Percentiles rank a stretch among this genome's conserved stretches.
These are phyloP conservation scores for Caenorhabditis elegans DNA, from an alignment of 1,140 invertebrate species.

Conservation along the genomic window DNA sequence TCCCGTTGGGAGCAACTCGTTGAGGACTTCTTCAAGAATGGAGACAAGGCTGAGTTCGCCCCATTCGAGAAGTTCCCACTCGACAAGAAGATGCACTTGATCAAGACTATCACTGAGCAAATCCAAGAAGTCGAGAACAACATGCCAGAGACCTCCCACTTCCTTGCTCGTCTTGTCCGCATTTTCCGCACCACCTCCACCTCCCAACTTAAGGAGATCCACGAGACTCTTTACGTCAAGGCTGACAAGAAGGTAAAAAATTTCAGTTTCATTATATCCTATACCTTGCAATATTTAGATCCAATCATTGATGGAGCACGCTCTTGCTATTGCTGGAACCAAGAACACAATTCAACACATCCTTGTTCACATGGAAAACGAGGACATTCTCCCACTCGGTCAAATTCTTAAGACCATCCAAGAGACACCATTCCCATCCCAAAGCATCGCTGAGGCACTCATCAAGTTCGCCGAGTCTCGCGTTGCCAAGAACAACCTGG, in stretches of 20 bases:
- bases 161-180: constrained; percentile 41
- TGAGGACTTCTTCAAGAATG: constrained; percentile 47
- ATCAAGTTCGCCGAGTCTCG: constrained; percentile 52
- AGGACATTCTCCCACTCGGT: constrained; percentile 44
- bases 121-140: constrained; percentile 30
- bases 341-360: constrained; percentile 54
- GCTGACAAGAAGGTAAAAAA: constrained; percentile 41
- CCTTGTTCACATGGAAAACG: constrained; percentile 48
- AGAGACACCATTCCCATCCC: constrained; percentile 49
- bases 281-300: not conserved
- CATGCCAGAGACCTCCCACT: constrained; percentile 39
- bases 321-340: constrained; percentile 56
- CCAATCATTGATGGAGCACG: constrained; percentile 41
- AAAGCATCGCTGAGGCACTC: constrained; percentile 47
- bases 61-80: constrained; percentile 36
- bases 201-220: constrained; percentile 34
- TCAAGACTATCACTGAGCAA: constrained; percentile 41
- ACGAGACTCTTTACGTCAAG: constrained; percentile 34
- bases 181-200: constrained; percentile 43
- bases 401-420: constrained; percentile 47
- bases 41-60: constrained; percentile 36
- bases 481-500: constrained; percentile 2
- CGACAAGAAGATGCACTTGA: constrained; percentile 39
- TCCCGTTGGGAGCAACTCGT: constrained; percentile 34
- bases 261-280: constrained; percentile 20